phyloP scores from a whole-genome alignment of 2,888 invertebrate genomes.

The Agonopterix arenella region DNA sequence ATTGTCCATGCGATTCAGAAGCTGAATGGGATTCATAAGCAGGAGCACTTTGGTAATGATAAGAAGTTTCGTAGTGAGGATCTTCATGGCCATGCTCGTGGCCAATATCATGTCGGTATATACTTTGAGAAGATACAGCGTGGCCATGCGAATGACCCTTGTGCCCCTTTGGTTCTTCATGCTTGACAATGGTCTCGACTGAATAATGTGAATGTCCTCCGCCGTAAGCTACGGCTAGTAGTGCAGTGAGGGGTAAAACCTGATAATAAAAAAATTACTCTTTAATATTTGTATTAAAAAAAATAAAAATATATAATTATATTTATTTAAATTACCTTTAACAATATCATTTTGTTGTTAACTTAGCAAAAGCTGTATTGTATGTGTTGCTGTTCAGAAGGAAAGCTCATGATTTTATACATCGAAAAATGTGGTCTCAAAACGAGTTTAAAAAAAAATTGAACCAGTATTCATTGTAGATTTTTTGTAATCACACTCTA shows the following conservation, averaged over 20 bases:
- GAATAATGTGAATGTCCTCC: slow-evolving; percentile 35
- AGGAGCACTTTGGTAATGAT: background rate
- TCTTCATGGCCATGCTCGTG: background rate
- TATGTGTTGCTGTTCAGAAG: slow-evolving; percentile 27
- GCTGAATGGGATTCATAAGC: background rate
- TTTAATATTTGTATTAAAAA: background rate
- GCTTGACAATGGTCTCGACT: slow-evolving; percentile 34
- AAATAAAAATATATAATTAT: background rate
- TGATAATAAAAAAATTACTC: slow-evolving; percentile 17
- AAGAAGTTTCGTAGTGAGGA: background rate
- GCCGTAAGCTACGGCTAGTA: slow-evolving; percentile 27
- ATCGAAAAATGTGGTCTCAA: slow-evolving; percentile 25
- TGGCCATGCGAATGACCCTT: slow-evolving; percentile 23
- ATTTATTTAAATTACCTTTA: slow-evolving; percentile 17
- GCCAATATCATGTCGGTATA: slow-evolving; percentile 23
- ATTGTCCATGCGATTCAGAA: background rate
- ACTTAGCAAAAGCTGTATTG: slow-evolving; percentile 26
- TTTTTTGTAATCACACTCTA: slow-evolving; percentile 20
- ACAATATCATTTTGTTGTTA: slow-evolving; percentile 30
- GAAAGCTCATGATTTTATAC: slow-evolving; percentile 42
- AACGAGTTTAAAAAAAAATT: slow-evolving; percentile 26
- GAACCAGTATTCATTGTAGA: background rate
- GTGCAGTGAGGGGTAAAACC: slow-evolving; percentile 21
- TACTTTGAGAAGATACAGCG: slow-evolving; percentile 36
- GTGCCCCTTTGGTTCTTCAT: slow-evolving; percentile 30